These are phyloP conservation scores for Muscina levida DNA, from an alignment of 2,888 invertebrate species.

Conservation along the genomic window DNA sequence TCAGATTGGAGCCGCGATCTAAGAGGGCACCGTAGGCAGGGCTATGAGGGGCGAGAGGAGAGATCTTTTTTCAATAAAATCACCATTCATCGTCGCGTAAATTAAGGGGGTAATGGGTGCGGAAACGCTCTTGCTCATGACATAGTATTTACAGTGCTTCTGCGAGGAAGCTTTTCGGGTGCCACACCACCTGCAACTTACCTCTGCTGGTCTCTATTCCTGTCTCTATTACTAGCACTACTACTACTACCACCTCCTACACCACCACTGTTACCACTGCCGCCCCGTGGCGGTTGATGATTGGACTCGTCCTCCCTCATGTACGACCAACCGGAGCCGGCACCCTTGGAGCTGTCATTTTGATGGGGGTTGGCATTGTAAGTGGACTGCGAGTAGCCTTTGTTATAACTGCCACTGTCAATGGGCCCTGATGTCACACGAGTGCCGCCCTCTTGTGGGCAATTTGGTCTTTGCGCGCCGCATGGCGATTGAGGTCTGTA, in stretches of 20 bases:
- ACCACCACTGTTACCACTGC: constrained; percentile 56
- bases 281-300: constrained; percentile 55
- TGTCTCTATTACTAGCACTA: constrained; percentile 62
- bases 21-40: constrained; percentile 79
- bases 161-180: background rate
- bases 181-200: constrained; percentile 72
- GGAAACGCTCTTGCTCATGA: background rate
- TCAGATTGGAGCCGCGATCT: constrained; percentile 77
- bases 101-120: background rate
- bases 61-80: constrained; percentile 77
- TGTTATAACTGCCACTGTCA: constrained; percentile 69
- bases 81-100: constrained; percentile 46
- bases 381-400: constrained; percentile 51
- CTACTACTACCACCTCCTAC: constrained; percentile 66
- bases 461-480: constrained; percentile 70
- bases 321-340: constrained; percentile 65
- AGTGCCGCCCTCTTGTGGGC: constrained; percentile 62
- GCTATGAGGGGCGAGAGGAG: constrained; percentile 80
- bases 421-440: constrained; percentile 73
- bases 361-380: constrained; percentile 47
- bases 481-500: constrained; percentile 69
- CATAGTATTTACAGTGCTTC: background rate
- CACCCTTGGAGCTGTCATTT: constrained; percentile 49
- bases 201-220: constrained; percentile 74
- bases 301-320: constrained; percentile 72